Conservation (phyloP, 2,113 vertebrate genomes). For the Pluvianellus socialis region DNA sequence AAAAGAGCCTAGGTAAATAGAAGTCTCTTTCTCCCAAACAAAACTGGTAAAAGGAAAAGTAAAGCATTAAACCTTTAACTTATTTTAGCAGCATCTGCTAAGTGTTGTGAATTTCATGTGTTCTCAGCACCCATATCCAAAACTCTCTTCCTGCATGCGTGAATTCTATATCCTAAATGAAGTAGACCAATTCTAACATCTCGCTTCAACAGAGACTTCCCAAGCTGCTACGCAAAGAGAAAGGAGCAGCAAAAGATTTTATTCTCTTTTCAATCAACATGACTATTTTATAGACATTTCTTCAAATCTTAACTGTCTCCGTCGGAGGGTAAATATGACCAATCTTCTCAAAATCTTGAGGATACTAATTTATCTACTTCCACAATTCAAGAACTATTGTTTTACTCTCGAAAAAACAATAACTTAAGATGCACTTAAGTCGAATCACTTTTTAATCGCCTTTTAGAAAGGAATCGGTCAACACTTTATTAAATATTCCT, state of each 20-base stretch:
- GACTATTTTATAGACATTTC: background rate
- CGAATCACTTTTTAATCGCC: background rate
- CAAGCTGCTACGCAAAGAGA: background rate
- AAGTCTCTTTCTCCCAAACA: background rate
- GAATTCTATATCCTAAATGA: background rate
- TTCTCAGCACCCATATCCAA: background rate
- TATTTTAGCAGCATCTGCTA: background rate
- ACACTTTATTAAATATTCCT: background rate
- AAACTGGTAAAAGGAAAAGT: background rate
- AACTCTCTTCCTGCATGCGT: background rate
- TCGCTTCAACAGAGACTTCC: background rate
- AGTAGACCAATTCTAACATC: background rate
- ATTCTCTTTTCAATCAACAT: background rate
- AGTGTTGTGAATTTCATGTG: background rate
- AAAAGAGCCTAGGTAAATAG: background rate
- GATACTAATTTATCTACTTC: background rate
- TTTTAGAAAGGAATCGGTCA: background rate
- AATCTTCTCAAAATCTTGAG: background rate
- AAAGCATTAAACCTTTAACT: background rate
- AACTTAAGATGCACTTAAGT: fast-evolving
- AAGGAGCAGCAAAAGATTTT: background rate
- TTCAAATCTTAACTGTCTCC: background rate
- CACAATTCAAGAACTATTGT: background rate
- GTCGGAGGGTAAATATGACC: background rate
- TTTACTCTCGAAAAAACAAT: background rate